phyloP scores from a whole-genome alignment of 2,113 vertebrate species.

The Hydropotes inermis region DNA sequence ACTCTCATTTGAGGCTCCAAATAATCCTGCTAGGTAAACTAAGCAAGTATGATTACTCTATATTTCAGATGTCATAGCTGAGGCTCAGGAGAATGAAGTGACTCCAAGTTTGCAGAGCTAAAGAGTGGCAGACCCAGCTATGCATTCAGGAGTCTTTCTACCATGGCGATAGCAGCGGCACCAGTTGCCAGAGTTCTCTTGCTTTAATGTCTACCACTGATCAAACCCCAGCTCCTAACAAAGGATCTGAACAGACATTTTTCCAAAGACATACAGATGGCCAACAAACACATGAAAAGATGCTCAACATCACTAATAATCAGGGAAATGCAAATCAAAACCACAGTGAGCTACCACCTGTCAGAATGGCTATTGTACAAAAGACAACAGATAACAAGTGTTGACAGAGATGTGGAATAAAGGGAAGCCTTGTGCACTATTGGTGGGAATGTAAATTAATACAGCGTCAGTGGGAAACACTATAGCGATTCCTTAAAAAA shows the following conservation, averaged over 20 bases:
- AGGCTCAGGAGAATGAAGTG: background rate
- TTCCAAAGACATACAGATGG: background rate
- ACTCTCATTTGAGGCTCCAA: background rate
- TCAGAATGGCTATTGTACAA: background rate
- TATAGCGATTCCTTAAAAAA: background rate
- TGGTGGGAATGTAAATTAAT: background rate
- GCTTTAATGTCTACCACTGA: background rate
- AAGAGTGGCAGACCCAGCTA: background rate
- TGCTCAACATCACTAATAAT: background rate
- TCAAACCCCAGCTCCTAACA: background rate
- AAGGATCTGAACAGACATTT: background rate
- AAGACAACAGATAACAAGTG: background rate
- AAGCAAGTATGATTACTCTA: background rate
- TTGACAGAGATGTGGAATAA: background rate
- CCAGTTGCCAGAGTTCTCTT: background rate
- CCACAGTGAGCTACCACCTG: background rate
- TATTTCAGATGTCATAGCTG: background rate
- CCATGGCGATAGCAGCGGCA: background rate
- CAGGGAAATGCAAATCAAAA: background rate
- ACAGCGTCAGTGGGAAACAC: background rate
- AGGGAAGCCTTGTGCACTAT: background rate
- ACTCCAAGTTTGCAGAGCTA: background rate
- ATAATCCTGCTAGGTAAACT: background rate
- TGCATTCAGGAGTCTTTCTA: background rate
- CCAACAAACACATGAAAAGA: background rate